Evolutionary conservation across 2,113 vertebrate genomes (phyloP).

Genomic region (Tylochromis polylepis): DNA sequence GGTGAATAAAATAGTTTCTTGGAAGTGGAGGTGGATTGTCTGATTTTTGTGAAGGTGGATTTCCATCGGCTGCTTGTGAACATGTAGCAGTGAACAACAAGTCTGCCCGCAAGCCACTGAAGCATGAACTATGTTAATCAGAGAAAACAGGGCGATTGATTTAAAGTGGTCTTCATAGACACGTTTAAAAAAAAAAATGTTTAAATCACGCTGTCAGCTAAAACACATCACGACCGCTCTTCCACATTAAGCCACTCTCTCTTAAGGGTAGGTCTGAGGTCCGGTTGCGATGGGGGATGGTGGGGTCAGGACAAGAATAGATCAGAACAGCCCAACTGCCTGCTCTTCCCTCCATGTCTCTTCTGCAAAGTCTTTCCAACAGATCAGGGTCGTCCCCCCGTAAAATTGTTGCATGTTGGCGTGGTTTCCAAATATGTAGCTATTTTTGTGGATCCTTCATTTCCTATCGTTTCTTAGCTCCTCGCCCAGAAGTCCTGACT

Average conservation of each 20-base stretch:
- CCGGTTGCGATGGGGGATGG: conserved; percentile 19
- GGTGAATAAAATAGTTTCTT: not conserved
- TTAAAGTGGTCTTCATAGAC: not conserved
- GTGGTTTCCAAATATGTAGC: not conserved
- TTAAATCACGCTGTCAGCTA: not conserved
- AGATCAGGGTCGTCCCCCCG: conserved; percentile 11
- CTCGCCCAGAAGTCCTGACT: not conserved
- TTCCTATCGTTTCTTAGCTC: not conserved
- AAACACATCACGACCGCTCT: not conserved
- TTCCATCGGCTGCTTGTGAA: not conserved
- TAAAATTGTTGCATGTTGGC: not conserved
- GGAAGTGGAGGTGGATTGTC: not conserved
- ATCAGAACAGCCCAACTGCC: not conserved
- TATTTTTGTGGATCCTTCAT: not conserved
- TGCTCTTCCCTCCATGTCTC: not conserved
- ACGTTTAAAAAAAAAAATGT: too few relatives aligned
- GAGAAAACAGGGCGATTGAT: not conserved
- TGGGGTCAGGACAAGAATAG: conserved; percentile 40
- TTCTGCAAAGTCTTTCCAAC: not conserved
- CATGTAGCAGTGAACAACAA: not conserved
- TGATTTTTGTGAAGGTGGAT: not conserved
- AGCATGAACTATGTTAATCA: not conserved
- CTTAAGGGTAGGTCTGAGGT: not conserved
- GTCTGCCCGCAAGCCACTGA: not conserved
- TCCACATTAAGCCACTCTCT: not conserved